A percentile compares a stretch with the other conserved stretches of the same genome.
Conservation (phyloP, 2,113 vertebrate genomes). For the Anolis sagrei region DNA sequence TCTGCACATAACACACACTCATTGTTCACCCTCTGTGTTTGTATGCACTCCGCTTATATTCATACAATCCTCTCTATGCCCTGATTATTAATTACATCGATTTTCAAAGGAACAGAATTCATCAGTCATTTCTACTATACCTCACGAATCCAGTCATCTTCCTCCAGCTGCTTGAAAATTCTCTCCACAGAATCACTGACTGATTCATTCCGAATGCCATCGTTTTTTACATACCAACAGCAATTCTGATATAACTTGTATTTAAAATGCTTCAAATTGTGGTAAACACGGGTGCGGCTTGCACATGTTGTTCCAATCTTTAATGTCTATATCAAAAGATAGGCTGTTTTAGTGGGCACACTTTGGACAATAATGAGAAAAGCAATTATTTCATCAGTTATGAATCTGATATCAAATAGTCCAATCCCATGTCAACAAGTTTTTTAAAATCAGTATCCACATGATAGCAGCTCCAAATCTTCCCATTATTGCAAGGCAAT, state of each 20-base stretch:
- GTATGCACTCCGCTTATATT: background rate
- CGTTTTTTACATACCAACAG: constrained; percentile 55
- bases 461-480: background rate
- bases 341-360: background rate
- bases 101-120: constrained; percentile 18
- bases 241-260: constrained; percentile 82
- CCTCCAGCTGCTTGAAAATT: constrained; percentile 72
- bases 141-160: constrained; percentile 80
- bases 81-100: constrained; percentile 7
- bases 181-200: constrained; percentile 81
- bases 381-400: background rate
- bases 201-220: constrained; percentile 70
- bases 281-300: constrained; percentile 82
- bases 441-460: background rate
- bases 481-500: background rate
- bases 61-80: background rate
- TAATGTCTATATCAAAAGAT: constrained; percentile 74
- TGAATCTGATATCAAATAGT: background rate
- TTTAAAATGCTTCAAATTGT: constrained; percentile 86
- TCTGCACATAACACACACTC: background rate
- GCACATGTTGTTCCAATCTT: constrained; percentile 80
- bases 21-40: background rate
- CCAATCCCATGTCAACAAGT: background rate
- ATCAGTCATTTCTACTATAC: constrained; percentile 63
- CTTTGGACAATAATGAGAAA: background rate